phyloP scores from a whole-genome alignment of 1,140 invertebrate species.

The Triops longicaudatus region DNA sequence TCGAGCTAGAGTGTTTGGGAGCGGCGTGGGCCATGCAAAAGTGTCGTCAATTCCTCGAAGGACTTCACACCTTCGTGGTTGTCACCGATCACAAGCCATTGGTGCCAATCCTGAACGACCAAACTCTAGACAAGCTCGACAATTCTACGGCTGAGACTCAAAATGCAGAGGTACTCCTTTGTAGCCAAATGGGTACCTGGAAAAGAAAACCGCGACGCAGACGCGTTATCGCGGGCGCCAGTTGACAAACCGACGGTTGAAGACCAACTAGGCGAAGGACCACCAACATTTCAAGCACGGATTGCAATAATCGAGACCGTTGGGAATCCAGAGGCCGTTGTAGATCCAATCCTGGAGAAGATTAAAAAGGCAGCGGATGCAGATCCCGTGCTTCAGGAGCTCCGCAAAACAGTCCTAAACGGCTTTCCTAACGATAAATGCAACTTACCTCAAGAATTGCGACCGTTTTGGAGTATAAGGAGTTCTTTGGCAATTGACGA shows the following conservation, averaged over 20 bases:
- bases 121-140: conserved; percentile 28
- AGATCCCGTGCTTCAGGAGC: background rate
- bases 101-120: conserved; percentile 27
- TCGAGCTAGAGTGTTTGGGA: conserved; percentile 29
- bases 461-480: background rate
- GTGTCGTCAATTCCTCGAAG: conserved; percentile 33
- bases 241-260: background rate
- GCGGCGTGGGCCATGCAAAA: conserved; percentile 28
- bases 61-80: conserved; percentile 21
- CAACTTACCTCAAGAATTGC: background rate
- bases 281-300: background rate
- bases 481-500: background rate
- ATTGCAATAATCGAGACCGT: background rate
- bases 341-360: background rate
- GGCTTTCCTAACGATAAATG: conserved; percentile 20
- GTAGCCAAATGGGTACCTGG: background rate
- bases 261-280: conserved; percentile 13
- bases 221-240: background rate
- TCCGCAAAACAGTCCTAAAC: background rate
- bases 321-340: no score
- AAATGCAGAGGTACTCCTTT: conserved; percentile 22
- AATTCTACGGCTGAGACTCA: conserved; percentile 27
- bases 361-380: background rate
- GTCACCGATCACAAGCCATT: conserved; percentile 30
- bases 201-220: background rate